Percentiles rank a stretch among this genome's conserved stretches.
Evolutionary conservation across 2,113 vertebrate genomes (phyloP).

Genomic region (Riparia riparia): DNA sequence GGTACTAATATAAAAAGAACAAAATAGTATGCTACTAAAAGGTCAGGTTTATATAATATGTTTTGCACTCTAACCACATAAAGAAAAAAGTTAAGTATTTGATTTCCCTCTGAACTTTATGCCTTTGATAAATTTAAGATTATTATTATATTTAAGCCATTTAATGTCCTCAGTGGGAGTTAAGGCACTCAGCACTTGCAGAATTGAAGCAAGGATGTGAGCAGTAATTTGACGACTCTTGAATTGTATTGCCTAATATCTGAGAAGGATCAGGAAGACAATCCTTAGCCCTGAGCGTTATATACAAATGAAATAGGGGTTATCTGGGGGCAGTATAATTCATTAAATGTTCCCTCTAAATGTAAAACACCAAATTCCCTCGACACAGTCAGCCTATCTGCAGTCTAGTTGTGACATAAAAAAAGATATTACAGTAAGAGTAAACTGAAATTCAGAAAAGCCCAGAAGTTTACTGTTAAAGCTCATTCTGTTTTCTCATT

Average conservation of each 20-base stretch:
- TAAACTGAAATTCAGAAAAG: slow-evolving; percentile 45
- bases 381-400: neutral
- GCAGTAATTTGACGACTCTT: slow-evolving; percentile 3
- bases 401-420: slow-evolving; percentile 50
- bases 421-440: neutral
- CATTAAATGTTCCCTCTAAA: slow-evolving; percentile 72
- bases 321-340: slow-evolving; percentile 69
- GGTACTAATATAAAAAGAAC: neutral
- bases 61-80: neutral
- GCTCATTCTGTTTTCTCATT: neutral
- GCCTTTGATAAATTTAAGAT: slow-evolving; percentile 16
- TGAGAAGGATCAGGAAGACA: slow-evolving; percentile 62
- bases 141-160: neutral
- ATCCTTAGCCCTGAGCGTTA: slow-evolving; percentile 69
- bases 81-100: neutral
- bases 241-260: slow-evolving; percentile 10
- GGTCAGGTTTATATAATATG: neutral
- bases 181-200: neutral
- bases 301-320: slow-evolving; percentile 73
- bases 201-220: slow-evolving; percentile 6
- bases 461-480: neutral
- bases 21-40: neutral
- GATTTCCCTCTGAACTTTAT: slow-evolving; percentile 23
- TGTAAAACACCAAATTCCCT: slow-evolving; percentile 71
- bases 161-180: neutral